Base-by-base conservation (phyloP, 2,888 invertebrate species). In the Bedellia somnulentella region DNA sequence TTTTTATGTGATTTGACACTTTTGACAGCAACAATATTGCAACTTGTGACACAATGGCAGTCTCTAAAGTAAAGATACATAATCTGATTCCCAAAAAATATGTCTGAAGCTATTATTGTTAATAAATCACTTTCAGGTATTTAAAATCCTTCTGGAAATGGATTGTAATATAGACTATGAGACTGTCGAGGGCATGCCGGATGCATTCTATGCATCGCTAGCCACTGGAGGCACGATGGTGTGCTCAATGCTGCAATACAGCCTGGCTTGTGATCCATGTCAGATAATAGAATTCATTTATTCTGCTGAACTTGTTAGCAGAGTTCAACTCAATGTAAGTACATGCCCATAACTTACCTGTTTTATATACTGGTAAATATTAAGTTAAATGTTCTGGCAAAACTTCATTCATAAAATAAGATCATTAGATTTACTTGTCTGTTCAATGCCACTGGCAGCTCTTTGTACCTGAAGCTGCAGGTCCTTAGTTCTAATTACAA, bases 81-180 rank as follows among this genome's bases (percentile, higher is more conserved):
- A n/a, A n/a, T n/a, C n/a, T n/a, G n/a, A n/a, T n/a, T n/a, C n/a
- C n/a, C n/a, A n/a, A n/a, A n/a, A n/a, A n/a, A n/a, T n/a, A n/a
- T n/a, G n/a, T n/a, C n/a, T n/a, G n/a, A n/a, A n/a, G n/a, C n/a
- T n/a, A n/a, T n/a, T n/a, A n/a, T n/a, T n/a, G n/a, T n/a, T n/a
- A n/a, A n/a, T n/a, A n/a, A n/a, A n/a, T n/a, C n/a, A n/a, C n/a
- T 49, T 57, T 29, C 46, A 77, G 77, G 61, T 70, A 12, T 63
- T 76, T 29, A 39, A 58, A 35, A 60, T 75, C 43, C 50, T 77
- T 3, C 41, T 57, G 18, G 53, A 63, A 24, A 57, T 67, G 40
- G 66, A 58, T 8, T 70, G 71, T 35, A 54, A 77, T 49, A 57
- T 76, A 17, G 77, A 77, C 41, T 68, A 70, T 41, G 56, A 53